phyloP scores from a whole-genome alignment of 2,888 invertebrate genomes.

The Rotaria sp. region DNA sequence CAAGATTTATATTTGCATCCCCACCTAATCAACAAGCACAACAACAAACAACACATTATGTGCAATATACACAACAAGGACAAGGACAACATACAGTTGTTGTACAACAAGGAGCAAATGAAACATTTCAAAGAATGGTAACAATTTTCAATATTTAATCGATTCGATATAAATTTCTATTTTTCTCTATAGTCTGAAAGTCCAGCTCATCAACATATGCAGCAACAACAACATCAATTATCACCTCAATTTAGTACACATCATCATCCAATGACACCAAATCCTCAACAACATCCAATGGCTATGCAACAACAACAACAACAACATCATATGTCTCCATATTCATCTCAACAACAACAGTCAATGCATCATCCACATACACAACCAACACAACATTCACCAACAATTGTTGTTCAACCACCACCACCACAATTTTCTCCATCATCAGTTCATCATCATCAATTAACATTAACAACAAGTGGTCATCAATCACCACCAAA shows the following conservation, averaged over 20 bases:
- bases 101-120: neutral
- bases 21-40: neutral
- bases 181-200: neutral
- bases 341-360: constrained; percentile 20
- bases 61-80: neutral
- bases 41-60: neutral
- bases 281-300: constrained; percentile 10
- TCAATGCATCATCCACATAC: neutral
- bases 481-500: neutral
- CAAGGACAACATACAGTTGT: constrained; percentile 10
- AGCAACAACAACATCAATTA: neutral
- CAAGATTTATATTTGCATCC: neutral
- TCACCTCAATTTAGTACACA: constrained; percentile 11
- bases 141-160: neutral
- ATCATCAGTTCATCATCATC: constrained; percentile 19
- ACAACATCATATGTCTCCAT: neutral
- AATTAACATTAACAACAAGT: neutral
- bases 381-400: neutral
- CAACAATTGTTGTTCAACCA: neutral
- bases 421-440: neutral
- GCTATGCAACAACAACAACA: neutral
- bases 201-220: neutral
- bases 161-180: neutral
- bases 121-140: constrained; percentile 5
- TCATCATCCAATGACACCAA: constrained; percentile 5